phyloP scores from a whole-genome alignment of 2,888 invertebrate genomes.

The Heterodera filipjevi region DNA sequence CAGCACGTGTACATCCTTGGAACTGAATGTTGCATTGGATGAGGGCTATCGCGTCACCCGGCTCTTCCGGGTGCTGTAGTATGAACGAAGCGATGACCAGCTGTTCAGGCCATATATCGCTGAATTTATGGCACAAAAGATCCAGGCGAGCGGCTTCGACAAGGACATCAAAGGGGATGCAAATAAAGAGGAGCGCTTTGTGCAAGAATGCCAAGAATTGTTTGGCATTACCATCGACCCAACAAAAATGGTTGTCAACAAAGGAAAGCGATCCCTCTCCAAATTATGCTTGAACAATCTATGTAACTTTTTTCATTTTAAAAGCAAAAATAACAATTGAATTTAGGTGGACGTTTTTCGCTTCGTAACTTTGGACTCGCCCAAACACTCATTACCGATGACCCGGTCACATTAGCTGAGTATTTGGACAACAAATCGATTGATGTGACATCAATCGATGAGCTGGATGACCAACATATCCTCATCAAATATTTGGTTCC shows the following conservation, averaged over 20 bases:
- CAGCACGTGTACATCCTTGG: slow-evolving; percentile 19
- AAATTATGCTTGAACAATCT: slow-evolving; percentile 13
- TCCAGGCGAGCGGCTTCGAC: slow-evolving; percentile 1
- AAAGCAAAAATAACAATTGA: background rate
- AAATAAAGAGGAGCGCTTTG: background rate
- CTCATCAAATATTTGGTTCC: background rate
- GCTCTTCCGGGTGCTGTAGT: slow-evolving; percentile 3
- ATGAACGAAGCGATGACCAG: background rate
- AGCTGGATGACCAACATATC: background rate
- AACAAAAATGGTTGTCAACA: background rate
- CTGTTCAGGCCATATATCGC: slow-evolving; percentile 26
- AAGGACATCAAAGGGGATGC: slow-evolving; percentile 4
- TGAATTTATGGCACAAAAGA: slow-evolving; percentile 1
- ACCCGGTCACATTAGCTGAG: background rate
- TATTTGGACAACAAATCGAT: slow-evolving; percentile 9
- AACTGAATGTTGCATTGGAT: slow-evolving; percentile 14
- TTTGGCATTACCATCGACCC: slow-evolving; percentile 8
- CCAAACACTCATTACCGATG: slow-evolving; percentile 1
- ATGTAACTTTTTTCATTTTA: background rate
- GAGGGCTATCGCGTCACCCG: slow-evolving; percentile 18
- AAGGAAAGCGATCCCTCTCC: background rate
- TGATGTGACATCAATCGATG: background rate
- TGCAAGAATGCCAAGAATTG: background rate
- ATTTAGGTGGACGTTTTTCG: slow-evolving; percentile 22
- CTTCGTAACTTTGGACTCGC: slow-evolving; percentile 18